Evolutionary conservation across 2,797 vertebrate species (phyloP), one percentile per base, ranked within the genome.

Genomic region (Parambassis ranga): DNA sequence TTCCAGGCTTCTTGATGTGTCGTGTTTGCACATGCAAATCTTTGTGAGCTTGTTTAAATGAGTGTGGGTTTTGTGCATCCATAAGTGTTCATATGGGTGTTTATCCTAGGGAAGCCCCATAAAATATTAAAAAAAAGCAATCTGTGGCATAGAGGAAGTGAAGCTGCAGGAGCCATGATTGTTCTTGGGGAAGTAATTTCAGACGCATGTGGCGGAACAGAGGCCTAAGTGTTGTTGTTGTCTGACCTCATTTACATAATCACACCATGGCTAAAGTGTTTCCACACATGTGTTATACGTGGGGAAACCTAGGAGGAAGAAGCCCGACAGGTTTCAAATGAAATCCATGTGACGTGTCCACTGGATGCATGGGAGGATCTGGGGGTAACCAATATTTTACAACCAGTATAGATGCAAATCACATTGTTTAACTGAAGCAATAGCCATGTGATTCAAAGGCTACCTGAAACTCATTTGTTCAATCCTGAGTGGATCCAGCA

Each of bases 181-280:
- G 66, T 80, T 81, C 59, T 71, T 10, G 4, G 19, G 49, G 64
- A 81, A 82, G 49, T 77, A 46, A 77, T 77, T 71, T 70, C 37
- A 61, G 65, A 53, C 7, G 1, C 60, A 64, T 55, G 13, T 32
- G 47, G 56, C 6, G 13, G 33, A 75, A 55, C 31, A 10, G 5
- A 61, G 55, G 43, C 30, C 64, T 71, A 35, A 48, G 38, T 64
- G 57, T 69, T 53, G 32, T 31, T 61, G 53, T 32, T 33, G 44
- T 37, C 49, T 75, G 68, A 62, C 32, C 37, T 51, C 11, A 70
- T 83, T 81, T 65, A 55, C 36, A 65, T 68, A 62, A 65, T 59
- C 18, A 33, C 20, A 46, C 2, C 9, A 20, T 10, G 39, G 59
- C 56, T 46, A 23, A 36, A 67, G 19, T 57, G 52, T 38, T 58